Conservation (phyloP, 2,113 vertebrate species). For the Otolemur garnettii region DNA sequence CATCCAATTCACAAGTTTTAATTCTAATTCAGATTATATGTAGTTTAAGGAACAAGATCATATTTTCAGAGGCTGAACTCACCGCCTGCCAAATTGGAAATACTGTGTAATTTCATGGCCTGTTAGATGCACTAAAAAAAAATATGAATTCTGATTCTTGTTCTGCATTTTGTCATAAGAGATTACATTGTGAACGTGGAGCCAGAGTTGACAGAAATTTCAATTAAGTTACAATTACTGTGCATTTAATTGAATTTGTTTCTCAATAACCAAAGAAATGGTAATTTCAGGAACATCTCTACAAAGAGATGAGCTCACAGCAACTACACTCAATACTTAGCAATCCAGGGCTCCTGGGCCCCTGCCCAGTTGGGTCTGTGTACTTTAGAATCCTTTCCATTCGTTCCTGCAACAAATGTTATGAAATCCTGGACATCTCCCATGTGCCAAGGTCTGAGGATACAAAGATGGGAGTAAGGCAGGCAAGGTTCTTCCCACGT, state of each 20-base stretch:
- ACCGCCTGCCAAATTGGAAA: slow-evolving; percentile 65
- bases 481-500: neutral
- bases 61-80: slow-evolving; percentile 63
- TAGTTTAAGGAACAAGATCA: slow-evolving; percentile 55
- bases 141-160: slow-evolving; percentile 58
- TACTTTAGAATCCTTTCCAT: neutral
- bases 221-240: slow-evolving; percentile 64
- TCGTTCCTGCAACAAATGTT: neutral
- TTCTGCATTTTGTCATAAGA: slow-evolving; percentile 55
- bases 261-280: slow-evolving; percentile 65
- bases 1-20: slow-evolving; percentile 58
- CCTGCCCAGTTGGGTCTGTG: neutral
- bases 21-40: slow-evolving; percentile 23
- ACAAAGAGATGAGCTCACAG: slow-evolving; percentile 3
- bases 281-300: neutral
- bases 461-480: neutral
- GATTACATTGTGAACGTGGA: slow-evolving; percentile 55
- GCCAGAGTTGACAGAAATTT: slow-evolving; percentile 57
- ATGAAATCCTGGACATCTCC: neutral
- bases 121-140: slow-evolving; percentile 58
- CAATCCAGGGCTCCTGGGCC: neutral
- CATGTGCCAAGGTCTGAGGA: neutral
- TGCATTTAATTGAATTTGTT: slow-evolving; percentile 62
- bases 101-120: slow-evolving; percentile 66
- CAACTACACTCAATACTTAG: neutral